Conservation (phyloP, 2,888 invertebrate species). For the Hypena proboscidalis region DNA sequence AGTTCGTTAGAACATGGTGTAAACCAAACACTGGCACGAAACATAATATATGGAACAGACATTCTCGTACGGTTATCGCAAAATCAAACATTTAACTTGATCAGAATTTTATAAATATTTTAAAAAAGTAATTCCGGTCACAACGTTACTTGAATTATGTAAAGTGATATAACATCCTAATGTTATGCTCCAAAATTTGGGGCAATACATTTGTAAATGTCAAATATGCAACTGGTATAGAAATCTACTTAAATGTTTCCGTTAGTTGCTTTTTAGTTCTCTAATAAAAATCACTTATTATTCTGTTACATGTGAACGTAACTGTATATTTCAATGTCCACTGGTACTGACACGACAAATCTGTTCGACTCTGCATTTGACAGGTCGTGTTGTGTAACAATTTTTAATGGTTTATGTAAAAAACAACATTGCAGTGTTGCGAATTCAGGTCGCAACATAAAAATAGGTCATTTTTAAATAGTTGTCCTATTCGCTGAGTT, state of each 20-base stretch:
- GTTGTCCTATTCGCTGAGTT: conserved; percentile 66
- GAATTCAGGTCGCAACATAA: conserved; percentile 74
- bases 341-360: conserved; percentile 62
- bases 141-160: conserved; percentile 9
- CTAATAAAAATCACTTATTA: conserved; percentile 34
- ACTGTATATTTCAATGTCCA: conserved; percentile 65
- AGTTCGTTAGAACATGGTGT: conserved; percentile 70
- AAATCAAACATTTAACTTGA: not conserved
- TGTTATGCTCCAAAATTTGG: conserved; percentile 24
- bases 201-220: conserved; percentile 33
- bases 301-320: conserved; percentile 57
- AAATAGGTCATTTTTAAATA: conserved; percentile 79
- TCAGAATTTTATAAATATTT: conserved; percentile 2
- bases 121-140: conserved; percentile 12
- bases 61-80: not conserved
- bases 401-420: conserved; percentile 68
- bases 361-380: conserved; percentile 64
- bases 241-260: conserved; percentile 31
- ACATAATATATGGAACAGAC: conserved; percentile 51
- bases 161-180: conserved; percentile 28
- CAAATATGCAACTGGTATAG: conserved; percentile 22
- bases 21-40: conserved; percentile 47
- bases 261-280: conserved; percentile 23
- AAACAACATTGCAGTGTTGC: conserved; percentile 69
- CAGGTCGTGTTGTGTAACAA: conserved; percentile 73